Base-by-base conservation (phyloP, 2,888 invertebrate genomes). In the Phymatocera aterrima region DNA sequence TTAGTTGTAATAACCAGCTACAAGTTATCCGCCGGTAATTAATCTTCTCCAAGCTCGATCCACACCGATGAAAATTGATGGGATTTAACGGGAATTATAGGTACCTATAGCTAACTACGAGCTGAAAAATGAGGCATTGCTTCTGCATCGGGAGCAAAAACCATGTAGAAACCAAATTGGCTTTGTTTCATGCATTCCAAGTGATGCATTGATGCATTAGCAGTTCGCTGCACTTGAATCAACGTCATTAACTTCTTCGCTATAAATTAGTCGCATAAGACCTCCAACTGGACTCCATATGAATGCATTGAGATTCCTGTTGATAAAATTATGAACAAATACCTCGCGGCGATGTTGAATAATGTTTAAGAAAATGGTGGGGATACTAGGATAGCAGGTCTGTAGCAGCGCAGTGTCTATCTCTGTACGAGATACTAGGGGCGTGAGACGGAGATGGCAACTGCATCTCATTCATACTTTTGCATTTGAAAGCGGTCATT, bases 381-480 rank as follows among this genome's bases (percentile, higher is more conserved):
- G 51, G 51, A 51, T 34, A 72, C 51, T 46, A 48, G 70, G 70
- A 60, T 24, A 48, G 46, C 72, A 21, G 46, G 40, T 43, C n/a
- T 68, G 15, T 24, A 68, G 43, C 8, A 24, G 46, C 8, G 43
- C 1, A 68, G 37, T 24, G 15, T 68, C 24, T 21, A 24, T 68
- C 24, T 21, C 12, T 28, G n/a, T 15, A 72, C 83, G 83, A 83
- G 84, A 84, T 82, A 40, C 65, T 54, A 65, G 51, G 18, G 74
- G 64, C 85, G 85, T 83, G 85, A n/a, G n/a, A 87, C 87, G 84
- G 88, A 82, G 86, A 86, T 84, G 90, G 90, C 90, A 91, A 91
- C 90, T 90, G 91, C 91, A 92, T 92, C 92, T 92, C 92, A 92
- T 93, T 93, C 92, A 92, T 92, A 92, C 92, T 92, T 92, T 92